Percentiles rank a stretch among this genome's conserved stretches.
phyloP scores from a whole-genome alignment of 1,140 invertebrate species.

The Globodera rostochiensis region DNA sequence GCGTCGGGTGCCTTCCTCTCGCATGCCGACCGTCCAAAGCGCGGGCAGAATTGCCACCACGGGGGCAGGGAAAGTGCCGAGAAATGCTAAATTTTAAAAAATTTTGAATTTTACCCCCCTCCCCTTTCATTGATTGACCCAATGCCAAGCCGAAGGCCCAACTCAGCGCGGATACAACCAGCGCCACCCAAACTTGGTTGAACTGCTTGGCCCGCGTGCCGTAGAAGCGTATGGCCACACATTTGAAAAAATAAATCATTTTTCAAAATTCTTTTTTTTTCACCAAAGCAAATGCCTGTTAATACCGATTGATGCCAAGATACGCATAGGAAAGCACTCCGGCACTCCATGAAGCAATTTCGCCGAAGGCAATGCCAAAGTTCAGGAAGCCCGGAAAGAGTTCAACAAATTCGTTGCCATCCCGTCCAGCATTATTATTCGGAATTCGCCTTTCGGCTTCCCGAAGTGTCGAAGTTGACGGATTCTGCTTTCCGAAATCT shows the following conservation, averaged over 20 bases:
- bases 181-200: slow-evolving; percentile 57
- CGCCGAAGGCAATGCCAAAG: slow-evolving; percentile 53
- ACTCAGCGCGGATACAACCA: slow-evolving; percentile 50
- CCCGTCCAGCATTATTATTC: slow-evolving; percentile 15
- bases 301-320: slow-evolving; percentile 20
- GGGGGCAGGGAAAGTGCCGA: slow-evolving; percentile 55
- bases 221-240: slow-evolving; percentile 62
- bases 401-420: not conserved
- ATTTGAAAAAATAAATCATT: slow-evolving; percentile 34
- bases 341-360: slow-evolving; percentile 57
- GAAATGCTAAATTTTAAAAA: slow-evolving; percentile 34
- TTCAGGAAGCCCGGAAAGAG: not conserved
- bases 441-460: no score
- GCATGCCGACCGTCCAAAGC: slow-evolving; percentile 43
- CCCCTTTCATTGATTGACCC: slow-evolving; percentile 31
- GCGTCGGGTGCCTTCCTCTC: not conserved
- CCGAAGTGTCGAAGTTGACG: no score
- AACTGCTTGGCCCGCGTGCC: slow-evolving; percentile 57
- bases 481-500: no score
- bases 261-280: slow-evolving; percentile 30
- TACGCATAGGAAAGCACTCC: slow-evolving; percentile 46
- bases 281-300: not conserved
- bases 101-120: not conserved
- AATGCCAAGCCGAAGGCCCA: slow-evolving; percentile 54
- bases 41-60: slow-evolving; percentile 35